Evolutionary conservation across 1,140 invertebrate species (phyloP), one percentile per base, ranked within the genome.

Genomic region (Plutomurus gul): DNA sequence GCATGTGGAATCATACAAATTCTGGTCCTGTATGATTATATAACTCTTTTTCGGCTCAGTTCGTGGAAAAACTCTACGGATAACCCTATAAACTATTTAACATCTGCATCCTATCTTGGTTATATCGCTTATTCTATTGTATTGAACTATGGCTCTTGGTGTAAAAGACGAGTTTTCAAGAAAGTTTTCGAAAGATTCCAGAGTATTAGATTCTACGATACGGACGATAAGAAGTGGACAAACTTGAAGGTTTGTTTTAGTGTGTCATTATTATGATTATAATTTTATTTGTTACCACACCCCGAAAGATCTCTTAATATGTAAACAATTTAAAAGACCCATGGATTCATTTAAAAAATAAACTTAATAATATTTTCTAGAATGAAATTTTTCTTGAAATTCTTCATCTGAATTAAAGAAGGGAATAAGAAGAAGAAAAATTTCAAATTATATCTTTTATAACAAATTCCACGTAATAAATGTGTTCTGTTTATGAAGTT

Each of bases 131-230:
- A 81, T 56, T 36, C 49, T 11, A 30, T 81, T 7, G 47, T 56
- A 16, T 16, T 78, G 1, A 76, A 75, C 27, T 75, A 76, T 18
- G 73, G 72, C 13, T 76, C 79, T 76, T 81, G 76, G 80, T 56
- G 39, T 6, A 81, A 81, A 36, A 13, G 25, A 36, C 18, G 40
- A 1, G 25, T 36, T 13, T 81, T 76, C n/a, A 1, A 40, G 4
- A 22, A 1, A 4, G 20, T 79, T 16, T 60, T 78, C 43, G 60
- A 81, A 25, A 27, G 37, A 20, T 51, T 81, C 13, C 80, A 81
- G 56, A 39, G 18, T 16, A 36, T 81, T 25, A 56, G 56, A 46
- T 81, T 81, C 46, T 79, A 79, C 39, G 60, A 27, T 39, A 18
- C 39, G 18, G 30, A 33, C 11, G 36, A 56, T 13, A 16, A 56